Evolutionary conservation across 2,888 invertebrate genomes (phyloP).

Genomic region (Anoncus sp.): DNA sequence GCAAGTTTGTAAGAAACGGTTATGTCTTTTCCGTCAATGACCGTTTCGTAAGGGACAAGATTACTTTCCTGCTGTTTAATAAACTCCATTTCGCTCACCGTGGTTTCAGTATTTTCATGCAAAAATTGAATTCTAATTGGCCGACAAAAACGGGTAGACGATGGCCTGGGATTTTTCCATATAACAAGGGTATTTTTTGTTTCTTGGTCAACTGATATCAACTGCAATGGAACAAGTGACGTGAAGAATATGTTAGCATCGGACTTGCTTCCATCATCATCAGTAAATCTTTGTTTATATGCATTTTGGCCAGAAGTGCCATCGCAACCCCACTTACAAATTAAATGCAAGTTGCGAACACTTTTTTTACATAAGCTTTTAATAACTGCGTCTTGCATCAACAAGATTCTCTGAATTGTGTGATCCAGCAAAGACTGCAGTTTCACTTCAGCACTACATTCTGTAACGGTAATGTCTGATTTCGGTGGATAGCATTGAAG

Average conservation of each 20-base stretch:
- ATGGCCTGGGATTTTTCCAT: neutral
- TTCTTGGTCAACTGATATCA: neutral
- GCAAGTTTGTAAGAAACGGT: slow-evolving; percentile 4
- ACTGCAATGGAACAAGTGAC: neutral
- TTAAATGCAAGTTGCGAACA: neutral
- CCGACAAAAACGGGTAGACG: neutral
- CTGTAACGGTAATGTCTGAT: slow-evolving; percentile 10
- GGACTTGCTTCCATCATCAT: slow-evolving; percentile 1
- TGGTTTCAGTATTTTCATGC: neutral
- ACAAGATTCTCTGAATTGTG: slow-evolving; percentile 7
- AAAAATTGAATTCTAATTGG: neutral
- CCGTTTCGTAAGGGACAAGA: slow-evolving; percentile 7
- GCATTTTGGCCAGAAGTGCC: slow-evolving; percentile 5
- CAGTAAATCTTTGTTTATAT: slow-evolving; percentile 1
- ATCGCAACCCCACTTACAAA: neutral
- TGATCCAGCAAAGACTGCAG: slow-evolving; percentile 10
- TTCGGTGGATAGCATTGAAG: slow-evolving; percentile 2
- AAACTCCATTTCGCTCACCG: slow-evolving; percentile 1
- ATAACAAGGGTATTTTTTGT: neutral
- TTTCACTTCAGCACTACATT: slow-evolving; percentile 15
- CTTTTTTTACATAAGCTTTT: neutral
- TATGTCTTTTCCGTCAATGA: neutral
- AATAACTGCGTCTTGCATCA: slow-evolving; percentile 1
- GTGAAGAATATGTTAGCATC: slow-evolving; percentile 9
- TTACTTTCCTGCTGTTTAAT: slow-evolving; percentile 2